Percentiles rank a stretch among this genome's conserved stretches.
Evolutionary conservation across 2,888 invertebrate genomes (phyloP).

Genomic region (Sceliomorpha sp.): DNA sequence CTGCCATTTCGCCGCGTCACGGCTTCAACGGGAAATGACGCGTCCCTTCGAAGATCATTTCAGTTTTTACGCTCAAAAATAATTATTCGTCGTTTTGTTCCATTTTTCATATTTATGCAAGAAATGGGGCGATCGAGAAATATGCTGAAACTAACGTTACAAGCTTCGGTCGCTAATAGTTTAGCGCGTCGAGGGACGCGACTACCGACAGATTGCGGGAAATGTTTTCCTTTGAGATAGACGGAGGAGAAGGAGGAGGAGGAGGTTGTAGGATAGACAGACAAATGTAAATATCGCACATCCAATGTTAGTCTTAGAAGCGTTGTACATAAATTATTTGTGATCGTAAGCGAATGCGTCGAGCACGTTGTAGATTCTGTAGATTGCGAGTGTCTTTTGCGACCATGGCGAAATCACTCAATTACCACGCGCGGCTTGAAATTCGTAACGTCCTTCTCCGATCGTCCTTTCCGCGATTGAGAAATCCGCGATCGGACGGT

Average conservation of each 20-base stretch:
- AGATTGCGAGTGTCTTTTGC: constrained; percentile 51
- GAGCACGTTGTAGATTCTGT: constrained; percentile 58
- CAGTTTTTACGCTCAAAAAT: no score
- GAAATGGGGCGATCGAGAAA: no score
- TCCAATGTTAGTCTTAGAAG: constrained; percentile 54
- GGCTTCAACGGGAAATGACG: no score
- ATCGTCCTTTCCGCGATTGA: no score
- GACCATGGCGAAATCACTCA: constrained; percentile 43
- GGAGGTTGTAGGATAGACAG: constrained; percentile 56
- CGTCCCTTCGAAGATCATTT: no score
- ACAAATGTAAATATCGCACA: constrained; percentile 60
- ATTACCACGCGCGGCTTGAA: background rate
- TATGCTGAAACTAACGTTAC: no score
- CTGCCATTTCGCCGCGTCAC: no score
- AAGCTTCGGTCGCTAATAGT: background rate
- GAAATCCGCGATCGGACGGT: no score
- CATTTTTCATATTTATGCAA: no score
- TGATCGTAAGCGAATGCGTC: constrained; percentile 54
- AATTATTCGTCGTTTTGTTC: no score
- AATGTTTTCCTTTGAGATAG: no score
- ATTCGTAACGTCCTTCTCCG: no score
- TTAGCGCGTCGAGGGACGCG: constrained; percentile 3
- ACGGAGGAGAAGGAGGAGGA: constrained; percentile 23
- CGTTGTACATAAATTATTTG: constrained; percentile 58
- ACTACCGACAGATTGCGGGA: background rate